Evolutionary conservation across 1,140 invertebrate species (phyloP).

Genomic region (Planococcus citri): DNA sequence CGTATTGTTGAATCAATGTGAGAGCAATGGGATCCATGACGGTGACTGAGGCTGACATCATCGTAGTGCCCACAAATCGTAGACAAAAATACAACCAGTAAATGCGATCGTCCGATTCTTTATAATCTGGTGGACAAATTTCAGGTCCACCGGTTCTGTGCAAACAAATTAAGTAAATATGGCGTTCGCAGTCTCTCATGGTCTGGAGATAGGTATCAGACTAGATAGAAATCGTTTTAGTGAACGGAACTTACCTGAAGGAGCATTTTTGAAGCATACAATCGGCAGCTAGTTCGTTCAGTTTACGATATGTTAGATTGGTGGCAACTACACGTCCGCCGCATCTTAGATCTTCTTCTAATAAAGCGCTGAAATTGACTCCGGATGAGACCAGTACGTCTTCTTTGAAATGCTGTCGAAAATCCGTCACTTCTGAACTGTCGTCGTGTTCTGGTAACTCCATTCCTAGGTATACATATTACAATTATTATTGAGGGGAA

Average conservation of each 20-base stretch:
- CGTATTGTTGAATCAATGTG: slow-evolving; percentile 63
- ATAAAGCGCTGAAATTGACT: slow-evolving; percentile 53
- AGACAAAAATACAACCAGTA: slow-evolving; percentile 68
- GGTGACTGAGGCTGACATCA: slow-evolving; percentile 59
- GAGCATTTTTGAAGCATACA: slow-evolving; percentile 60
- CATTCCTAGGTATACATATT: slow-evolving; percentile 46
- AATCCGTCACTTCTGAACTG: slow-evolving; percentile 49
- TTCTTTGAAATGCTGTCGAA: slow-evolving; percentile 50
- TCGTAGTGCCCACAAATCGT: slow-evolving; percentile 57
- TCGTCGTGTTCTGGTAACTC: slow-evolving; percentile 51
- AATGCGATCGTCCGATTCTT: slow-evolving; percentile 54
- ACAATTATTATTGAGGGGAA: not conserved
- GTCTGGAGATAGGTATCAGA: not conserved
- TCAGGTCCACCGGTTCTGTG: slow-evolving; percentile 48
- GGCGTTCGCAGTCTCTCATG: no score
- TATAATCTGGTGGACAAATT: slow-evolving; percentile 58
- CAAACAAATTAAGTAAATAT: slow-evolving; percentile 24
- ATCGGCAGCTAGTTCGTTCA: slow-evolving; percentile 41
- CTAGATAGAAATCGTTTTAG: not conserved
- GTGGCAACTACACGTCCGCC: slow-evolving; percentile 49
- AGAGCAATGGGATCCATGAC: slow-evolving; percentile 71
- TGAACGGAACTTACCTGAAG: slow-evolving; percentile 44
- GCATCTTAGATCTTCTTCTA: slow-evolving; percentile 54
- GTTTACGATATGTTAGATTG: slow-evolving; percentile 44
- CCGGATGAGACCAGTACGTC: slow-evolving; percentile 44